phyloP scores from a whole-genome alignment of 2,888 invertebrate species.

The Anagyrus pseudococci region DNA sequence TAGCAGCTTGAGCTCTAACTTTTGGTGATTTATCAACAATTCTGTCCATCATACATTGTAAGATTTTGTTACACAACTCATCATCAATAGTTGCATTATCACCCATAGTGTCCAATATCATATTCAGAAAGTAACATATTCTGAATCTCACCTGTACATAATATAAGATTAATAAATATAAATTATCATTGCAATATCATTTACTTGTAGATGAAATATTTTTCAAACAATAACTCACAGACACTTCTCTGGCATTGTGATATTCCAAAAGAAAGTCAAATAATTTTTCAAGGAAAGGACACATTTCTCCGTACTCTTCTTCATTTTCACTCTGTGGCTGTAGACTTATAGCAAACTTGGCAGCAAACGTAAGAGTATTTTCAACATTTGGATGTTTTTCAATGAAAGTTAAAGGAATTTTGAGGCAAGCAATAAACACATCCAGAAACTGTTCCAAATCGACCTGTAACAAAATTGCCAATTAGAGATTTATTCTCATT shows the following conservation, averaged over 20 bases:
- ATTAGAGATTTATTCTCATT: neutral
- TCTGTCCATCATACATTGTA: conserved; percentile 72
- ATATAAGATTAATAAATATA: neutral
- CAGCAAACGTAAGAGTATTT: conserved; percentile 73
- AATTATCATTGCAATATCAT: neutral
- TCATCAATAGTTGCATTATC: conserved; percentile 80
- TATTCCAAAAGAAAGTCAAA: conserved; percentile 69
- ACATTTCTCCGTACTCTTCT: conserved; percentile 61
- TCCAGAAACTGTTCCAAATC: conserved; percentile 68
- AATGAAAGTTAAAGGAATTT: conserved; percentile 70
- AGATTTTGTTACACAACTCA: conserved; percentile 75
- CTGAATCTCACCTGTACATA: conserved; percentile 69
- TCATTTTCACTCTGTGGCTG: conserved; percentile 50
- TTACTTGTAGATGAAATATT: neutral
- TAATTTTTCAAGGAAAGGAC: conserved; percentile 66
- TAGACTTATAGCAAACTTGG: conserved; percentile 72
- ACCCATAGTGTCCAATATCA: conserved; percentile 76
- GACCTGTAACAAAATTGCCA: conserved; percentile 56
- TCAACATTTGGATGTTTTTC: conserved; percentile 75
- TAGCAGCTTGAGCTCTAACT: conserved; percentile 81
- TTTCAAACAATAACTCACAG: conserved; percentile 42
- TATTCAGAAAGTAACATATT: conserved; percentile 79
- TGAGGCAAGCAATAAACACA: conserved; percentile 71
- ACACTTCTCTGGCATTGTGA: conserved; percentile 63
- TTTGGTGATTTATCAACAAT: conserved; percentile 75